phyloP scores from a whole-genome alignment of 2,888 invertebrate species.

The Macaria liturata region DNA sequence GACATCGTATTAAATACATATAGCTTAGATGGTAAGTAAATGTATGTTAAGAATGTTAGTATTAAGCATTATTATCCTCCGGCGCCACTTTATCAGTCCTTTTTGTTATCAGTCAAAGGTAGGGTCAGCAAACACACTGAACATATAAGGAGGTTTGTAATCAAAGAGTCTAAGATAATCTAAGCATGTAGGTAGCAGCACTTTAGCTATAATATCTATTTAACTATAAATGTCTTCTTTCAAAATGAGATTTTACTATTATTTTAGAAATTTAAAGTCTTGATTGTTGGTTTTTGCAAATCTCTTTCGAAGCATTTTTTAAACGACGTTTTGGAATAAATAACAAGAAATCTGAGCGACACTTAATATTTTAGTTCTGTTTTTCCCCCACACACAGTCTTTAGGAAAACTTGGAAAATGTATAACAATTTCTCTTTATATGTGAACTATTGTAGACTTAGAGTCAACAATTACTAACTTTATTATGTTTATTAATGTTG shows the following conservation, averaged over 20 bases:
- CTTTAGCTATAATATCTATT: no score
- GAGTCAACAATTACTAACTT: constrained; percentile 21
- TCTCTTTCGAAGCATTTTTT: no score
- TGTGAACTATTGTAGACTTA: constrained; percentile 7
- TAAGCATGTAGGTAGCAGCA: no score
- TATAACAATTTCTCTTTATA: constrained; percentile 30
- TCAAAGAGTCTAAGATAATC: no score
- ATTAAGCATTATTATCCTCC: constrained; percentile 27
- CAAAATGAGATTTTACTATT: no score
- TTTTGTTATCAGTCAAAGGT: constrained; percentile 72
- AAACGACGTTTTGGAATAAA: no score
- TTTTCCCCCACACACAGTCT: neutral
- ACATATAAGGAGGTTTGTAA: constrained; percentile 32
- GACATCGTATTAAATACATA: no score
- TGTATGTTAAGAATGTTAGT: constrained; percentile 5
- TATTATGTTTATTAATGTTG: constrained; percentile 14
- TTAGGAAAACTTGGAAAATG: constrained; percentile 22
- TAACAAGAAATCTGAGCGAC: neutral
- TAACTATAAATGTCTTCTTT: no score
- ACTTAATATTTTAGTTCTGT: neutral
- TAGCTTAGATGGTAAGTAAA: no score
- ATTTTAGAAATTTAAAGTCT: no score
- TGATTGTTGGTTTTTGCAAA: no score
- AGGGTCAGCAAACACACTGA: constrained; percentile 62
- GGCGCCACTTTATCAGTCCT: constrained; percentile 43